Percentiles rank a stretch among this genome's conserved stretches.
Evolutionary conservation across 2,113 vertebrate genomes (phyloP).

Genomic region (Bolborhynchus lineola): DNA sequence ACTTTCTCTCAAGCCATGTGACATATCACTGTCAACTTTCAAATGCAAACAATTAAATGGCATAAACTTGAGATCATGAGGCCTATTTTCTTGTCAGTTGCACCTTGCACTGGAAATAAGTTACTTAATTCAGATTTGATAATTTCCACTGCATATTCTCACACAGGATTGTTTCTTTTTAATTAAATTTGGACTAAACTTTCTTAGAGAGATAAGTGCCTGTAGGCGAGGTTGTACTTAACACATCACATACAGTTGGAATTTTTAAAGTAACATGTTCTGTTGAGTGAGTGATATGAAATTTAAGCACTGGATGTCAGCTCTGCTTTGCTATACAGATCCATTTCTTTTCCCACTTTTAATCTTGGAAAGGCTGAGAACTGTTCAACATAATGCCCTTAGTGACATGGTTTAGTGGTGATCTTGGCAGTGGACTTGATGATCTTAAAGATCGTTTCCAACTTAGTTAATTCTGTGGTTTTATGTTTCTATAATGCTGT

Average conservation of each 20-base stretch:
- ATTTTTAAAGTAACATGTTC: not conserved
- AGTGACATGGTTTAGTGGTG: not conserved
- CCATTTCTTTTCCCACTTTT: not conserved
- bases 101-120: not conserved
- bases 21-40: not conserved
- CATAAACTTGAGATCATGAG: not conserved
- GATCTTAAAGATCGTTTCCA: not conserved
- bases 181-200: not conserved
- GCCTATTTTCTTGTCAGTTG: not conserved
- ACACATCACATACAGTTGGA: not conserved
- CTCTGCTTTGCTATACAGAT: not conserved
- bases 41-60: not conserved
- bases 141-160: not conserved
- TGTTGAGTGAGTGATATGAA: not conserved
- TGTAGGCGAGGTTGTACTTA: not conserved
- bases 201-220: not conserved
- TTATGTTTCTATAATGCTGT: not conserved
- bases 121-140: not conserved
- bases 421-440: not conserved
- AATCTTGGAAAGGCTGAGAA: not conserved
- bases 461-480: not conserved
- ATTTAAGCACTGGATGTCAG: not conserved
- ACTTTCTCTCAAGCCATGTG: not conserved
- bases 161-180: not conserved
- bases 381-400: not conserved